Evolutionary conservation across 92 coral and sea anemone species (phyloP).

Genomic region (Desmophyllum pertusum): DNA sequence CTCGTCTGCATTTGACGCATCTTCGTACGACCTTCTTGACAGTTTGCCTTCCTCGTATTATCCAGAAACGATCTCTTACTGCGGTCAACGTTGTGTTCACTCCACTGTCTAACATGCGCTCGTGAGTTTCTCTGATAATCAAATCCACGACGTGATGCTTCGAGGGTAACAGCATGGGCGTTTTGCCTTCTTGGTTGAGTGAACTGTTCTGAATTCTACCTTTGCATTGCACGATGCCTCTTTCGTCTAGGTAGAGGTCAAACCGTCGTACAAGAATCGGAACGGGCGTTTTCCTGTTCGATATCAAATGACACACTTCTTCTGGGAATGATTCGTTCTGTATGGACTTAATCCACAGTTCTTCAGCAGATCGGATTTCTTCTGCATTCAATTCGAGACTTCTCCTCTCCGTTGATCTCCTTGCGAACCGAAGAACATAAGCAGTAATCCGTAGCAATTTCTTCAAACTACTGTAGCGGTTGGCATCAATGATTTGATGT

Average conservation of each 20-base stretch:
- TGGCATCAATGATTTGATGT: slow-evolving; percentile 27
- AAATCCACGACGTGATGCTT: slow-evolving; percentile 40
- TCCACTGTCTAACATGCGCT: slow-evolving; percentile 39
- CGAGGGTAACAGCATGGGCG: slow-evolving; percentile 46
- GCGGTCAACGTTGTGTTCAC: slow-evolving; percentile 36
- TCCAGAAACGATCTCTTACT: slow-evolving; percentile 52
- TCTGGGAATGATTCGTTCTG: slow-evolving; percentile 49
- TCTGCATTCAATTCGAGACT: slow-evolving; percentile 46
- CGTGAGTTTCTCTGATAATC: slow-evolving; percentile 33
- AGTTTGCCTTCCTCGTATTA: slow-evolving; percentile 45
- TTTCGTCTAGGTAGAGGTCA: slow-evolving; percentile 33
- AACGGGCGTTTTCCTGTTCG: slow-evolving; percentile 14
- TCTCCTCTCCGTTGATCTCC: not conserved
- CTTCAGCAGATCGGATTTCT: slow-evolving; percentile 53
- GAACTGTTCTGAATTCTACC: slow-evolving; percentile 52
- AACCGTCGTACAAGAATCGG: slow-evolving; percentile 37
- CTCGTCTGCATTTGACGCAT: slow-evolving; percentile 30
- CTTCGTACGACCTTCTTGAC: slow-evolving; percentile 37
- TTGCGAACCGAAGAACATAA: slow-evolving; percentile 37
- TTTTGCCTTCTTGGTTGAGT: slow-evolving; percentile 49
- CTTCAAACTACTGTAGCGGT: slow-evolving; percentile 13
- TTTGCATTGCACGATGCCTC: slow-evolving; percentile 44
- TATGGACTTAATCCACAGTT: slow-evolving; percentile 70
- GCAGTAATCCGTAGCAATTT: slow-evolving; percentile 43
- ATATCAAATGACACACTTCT: slow-evolving; percentile 42